Base-by-base conservation (phyloP, 2,888 invertebrate genomes). In the Caenorhabditis macrosperma region DNA sequence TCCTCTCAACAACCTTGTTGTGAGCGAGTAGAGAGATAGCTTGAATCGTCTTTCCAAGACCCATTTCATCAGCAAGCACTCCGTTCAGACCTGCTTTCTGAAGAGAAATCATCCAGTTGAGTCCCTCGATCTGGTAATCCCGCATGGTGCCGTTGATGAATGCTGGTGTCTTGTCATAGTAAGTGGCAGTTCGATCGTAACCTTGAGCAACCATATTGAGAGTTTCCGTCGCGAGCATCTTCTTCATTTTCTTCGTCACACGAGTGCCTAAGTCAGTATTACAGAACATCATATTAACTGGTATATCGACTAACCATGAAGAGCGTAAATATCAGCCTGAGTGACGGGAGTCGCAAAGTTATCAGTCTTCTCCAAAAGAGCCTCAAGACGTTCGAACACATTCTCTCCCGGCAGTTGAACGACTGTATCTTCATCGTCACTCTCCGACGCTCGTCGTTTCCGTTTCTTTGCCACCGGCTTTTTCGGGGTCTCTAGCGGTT, bases 31-130 rank as follows among this genome's bases (percentile, higher is more conserved):
- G 54, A 7, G 72, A 44, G 30, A 72, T 72, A 0, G 72, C 20
- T 44, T 74, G 74, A n/a, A 74, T n/a, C 2, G 74, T 74, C 33
- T 74, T 74, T 57, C 74, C 74, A 1, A 74, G 64, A 6, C 74
- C 74, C 74, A 71, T 71, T 24, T 71, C 71, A 46, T 71, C 71
- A 17, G 71, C 71, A 12, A 71, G 44, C 33, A 71, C 22, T 1
- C 60, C 71, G 38, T 71, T 71, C 26, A 54, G 54, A 33, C 59
- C 59, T 4, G 54, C 61, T 30, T 69, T 60, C n/a, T 69, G 60
- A 7, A 69, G 54, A n/a, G 69, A 35, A 10, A 69, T 26, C 52
- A 61, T 52, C 69, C 69, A 69, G 22, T 60, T 61, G 15, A 61
- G 20, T 9, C 69, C 60, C 4, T 38, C 69, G 20, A 61, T 52